These are phyloP conservation scores for Eurytoma californica DNA, from an alignment of 2,888 invertebrate genomes.

Conservation along the genomic window DNA sequence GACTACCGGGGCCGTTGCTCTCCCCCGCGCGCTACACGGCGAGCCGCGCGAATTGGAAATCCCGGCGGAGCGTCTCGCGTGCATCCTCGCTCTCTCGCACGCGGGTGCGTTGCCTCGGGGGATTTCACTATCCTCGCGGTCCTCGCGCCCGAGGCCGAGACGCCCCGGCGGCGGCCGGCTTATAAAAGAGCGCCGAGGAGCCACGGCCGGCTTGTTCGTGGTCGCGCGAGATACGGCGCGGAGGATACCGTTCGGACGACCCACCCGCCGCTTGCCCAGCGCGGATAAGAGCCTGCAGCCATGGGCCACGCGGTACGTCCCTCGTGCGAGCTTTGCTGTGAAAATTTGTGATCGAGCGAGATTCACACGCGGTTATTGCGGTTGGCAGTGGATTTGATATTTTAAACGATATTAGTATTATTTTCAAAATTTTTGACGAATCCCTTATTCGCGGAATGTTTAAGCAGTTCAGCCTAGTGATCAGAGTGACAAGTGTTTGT, in stretches of 20 bases:
- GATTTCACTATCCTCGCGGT: conserved; percentile 57
- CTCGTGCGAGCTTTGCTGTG: neutral
- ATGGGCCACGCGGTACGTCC: conserved; percentile 68
- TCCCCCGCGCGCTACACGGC: too few relatives aligned
- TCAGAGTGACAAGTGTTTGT: too few relatives aligned
- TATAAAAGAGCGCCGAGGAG: conserved; percentile 36
- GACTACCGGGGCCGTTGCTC: conserved; percentile 13
- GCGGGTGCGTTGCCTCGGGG: neutral
- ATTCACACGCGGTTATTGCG: neutral
- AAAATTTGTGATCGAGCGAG: neutral
- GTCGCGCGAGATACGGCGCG: neutral
- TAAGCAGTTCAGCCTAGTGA: too few relatives aligned
- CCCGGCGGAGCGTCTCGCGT: conserved; percentile 1
- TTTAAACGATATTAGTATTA: neutral
- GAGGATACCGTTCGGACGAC: too few relatives aligned
- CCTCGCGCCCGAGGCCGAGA: conserved; percentile 47
- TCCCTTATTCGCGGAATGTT: too few relatives aligned
- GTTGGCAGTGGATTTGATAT: too few relatives aligned
- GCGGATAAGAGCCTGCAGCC: conserved; percentile 39
- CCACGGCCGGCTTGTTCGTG: neutral
- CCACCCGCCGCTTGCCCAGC: neutral
- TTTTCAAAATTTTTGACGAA: neutral
- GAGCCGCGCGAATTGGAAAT: neutral
- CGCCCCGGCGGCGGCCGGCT: conserved; percentile 55
- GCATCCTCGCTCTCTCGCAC: conserved; percentile 12